Conservation (phyloP, 2,113 vertebrate species). For the Zosterops japonicus region DNA sequence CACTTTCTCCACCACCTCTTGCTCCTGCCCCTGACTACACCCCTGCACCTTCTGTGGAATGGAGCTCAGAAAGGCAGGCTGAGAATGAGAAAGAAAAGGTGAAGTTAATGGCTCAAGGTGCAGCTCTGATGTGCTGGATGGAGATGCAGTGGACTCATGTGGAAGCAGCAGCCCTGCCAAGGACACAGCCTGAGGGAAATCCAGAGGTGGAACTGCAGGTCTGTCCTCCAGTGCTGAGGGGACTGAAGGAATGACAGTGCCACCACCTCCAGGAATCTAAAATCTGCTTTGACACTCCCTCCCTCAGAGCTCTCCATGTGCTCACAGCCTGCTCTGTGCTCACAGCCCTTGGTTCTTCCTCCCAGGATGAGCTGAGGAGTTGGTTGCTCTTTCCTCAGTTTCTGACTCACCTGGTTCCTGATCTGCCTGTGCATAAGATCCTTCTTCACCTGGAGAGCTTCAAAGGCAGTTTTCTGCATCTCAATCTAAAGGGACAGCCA, state of each 20-base stretch:
- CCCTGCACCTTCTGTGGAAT: slow-evolving; percentile 49
- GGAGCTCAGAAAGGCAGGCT: slow-evolving; percentile 44
- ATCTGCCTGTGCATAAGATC: slow-evolving; percentile 90
- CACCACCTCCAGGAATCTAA: neutral
- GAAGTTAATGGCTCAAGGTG: slow-evolving; percentile 36
- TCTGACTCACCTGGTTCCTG: slow-evolving; percentile 85
- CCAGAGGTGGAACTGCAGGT: neutral
- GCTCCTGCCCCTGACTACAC: neutral
- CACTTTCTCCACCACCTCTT: neutral
- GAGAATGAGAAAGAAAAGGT: slow-evolving; percentile 26
- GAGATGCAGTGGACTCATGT: neutral
- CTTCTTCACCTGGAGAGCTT: slow-evolving; percentile 92
- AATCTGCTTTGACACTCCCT: neutral
- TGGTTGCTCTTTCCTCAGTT: neutral
- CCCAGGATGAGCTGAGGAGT: neutral
- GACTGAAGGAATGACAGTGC: neutral
- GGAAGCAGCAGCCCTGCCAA: slow-evolving; percentile 7
- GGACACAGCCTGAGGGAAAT: neutral
- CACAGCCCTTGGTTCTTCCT: neutral
- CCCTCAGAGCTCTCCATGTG: neutral
- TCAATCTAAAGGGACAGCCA: slow-evolving; percentile 79
- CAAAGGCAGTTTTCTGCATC: slow-evolving; percentile 96
- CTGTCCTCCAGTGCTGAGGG: neutral
- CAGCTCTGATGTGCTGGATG: slow-evolving; percentile 7
- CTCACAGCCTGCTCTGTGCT: neutral